Percentiles rank a stretch among this genome's conserved stretches.
Evolutionary conservation across 2,888 invertebrate species (phyloP).

Genomic region (Harpalus rubripes): DNA sequence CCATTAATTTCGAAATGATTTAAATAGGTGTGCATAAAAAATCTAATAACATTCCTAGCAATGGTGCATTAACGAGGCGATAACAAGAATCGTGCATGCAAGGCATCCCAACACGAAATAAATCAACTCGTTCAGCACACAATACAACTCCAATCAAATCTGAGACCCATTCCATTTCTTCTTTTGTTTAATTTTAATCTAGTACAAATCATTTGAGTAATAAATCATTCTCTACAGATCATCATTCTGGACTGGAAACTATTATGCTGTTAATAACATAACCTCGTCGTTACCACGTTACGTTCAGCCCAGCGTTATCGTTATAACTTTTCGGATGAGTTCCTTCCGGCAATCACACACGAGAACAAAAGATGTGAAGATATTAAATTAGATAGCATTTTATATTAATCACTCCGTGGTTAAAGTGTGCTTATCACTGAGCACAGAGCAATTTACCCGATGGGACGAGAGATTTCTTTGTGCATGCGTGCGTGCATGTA

Average conservation of each 20-base stretch:
- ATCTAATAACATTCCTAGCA: neutral
- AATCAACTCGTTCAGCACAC: slow-evolving; percentile 24
- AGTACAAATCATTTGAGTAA: slow-evolving; percentile 50
- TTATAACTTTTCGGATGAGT: slow-evolving; percentile 9
- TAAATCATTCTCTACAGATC: slow-evolving; percentile 49
- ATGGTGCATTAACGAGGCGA: slow-evolving; percentile 14
- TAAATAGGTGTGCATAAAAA: slow-evolving; percentile 11
- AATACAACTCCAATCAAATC: slow-evolving; percentile 40
- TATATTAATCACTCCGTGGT: slow-evolving; percentile 61
- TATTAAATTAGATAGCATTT: slow-evolving; percentile 66
- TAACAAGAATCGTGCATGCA: slow-evolving; percentile 32
- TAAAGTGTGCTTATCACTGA: slow-evolving; percentile 56
- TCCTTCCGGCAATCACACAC: slow-evolving; percentile 57
- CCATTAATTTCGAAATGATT: slow-evolving; percentile 7
- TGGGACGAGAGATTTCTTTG: slow-evolving; percentile 39
- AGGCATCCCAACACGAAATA: slow-evolving; percentile 13
- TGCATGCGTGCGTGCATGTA: slow-evolving; percentile 17
- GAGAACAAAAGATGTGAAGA: slow-evolving; percentile 62
- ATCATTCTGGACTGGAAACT: slow-evolving; percentile 11
- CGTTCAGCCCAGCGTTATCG: neutral
- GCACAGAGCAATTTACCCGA: slow-evolving; percentile 33
- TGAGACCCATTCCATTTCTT: slow-evolving; percentile 51
- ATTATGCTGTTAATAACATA: slow-evolving; percentile 41
- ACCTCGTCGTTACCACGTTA: slow-evolving; percentile 32
- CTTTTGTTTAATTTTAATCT: slow-evolving; percentile 59